Percentiles rank a stretch among this genome's conserved stretches.
Conservation (phyloP, 2,888 invertebrate species). For the Crepidodera aurea region DNA sequence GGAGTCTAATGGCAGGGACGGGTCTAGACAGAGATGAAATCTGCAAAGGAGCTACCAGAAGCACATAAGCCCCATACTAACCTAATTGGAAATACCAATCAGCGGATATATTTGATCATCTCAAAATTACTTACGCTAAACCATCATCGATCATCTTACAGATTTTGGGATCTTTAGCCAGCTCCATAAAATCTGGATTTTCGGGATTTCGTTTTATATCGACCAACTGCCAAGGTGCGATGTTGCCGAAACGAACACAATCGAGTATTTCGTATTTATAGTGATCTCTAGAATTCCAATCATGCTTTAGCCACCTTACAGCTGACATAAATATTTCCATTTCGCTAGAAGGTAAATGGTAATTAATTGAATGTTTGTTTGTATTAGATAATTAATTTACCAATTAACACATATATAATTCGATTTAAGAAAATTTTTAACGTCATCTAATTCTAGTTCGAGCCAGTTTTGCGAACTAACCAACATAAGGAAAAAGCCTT, state of each 20-base stretch:
- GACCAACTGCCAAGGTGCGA: slow-evolving; percentile 82
- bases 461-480: slow-evolving; percentile 80
- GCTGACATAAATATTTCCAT: slow-evolving; percentile 83
- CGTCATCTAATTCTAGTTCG: slow-evolving; percentile 70
- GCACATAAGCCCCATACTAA: too few relatives aligned
- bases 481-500: slow-evolving; percentile 77
- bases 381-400: slow-evolving; percentile 57
- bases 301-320: slow-evolving; percentile 78
- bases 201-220: slow-evolving; percentile 79
- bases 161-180: slow-evolving; percentile 73
- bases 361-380: too few relatives aligned
- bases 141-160: slow-evolving; percentile 83
- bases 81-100: too few relatives aligned
- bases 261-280: slow-evolving; percentile 70
- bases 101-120: too few relatives aligned
- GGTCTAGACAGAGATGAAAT: too few relatives aligned
- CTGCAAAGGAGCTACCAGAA: too few relatives aligned
- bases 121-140: slow-evolving; percentile 78
- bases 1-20: too few relatives aligned
- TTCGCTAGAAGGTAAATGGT: slow-evolving; percentile 61
- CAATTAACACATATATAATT: slow-evolving; percentile 79
- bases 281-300: slow-evolving; percentile 71
- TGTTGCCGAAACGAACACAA: slow-evolving; percentile 79
- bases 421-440: slow-evolving; percentile 73
- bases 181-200: slow-evolving; percentile 74